Evolutionary conservation across 2,113 vertebrate species (phyloP).

Genomic region (Pseudonaja textilis): DNA sequence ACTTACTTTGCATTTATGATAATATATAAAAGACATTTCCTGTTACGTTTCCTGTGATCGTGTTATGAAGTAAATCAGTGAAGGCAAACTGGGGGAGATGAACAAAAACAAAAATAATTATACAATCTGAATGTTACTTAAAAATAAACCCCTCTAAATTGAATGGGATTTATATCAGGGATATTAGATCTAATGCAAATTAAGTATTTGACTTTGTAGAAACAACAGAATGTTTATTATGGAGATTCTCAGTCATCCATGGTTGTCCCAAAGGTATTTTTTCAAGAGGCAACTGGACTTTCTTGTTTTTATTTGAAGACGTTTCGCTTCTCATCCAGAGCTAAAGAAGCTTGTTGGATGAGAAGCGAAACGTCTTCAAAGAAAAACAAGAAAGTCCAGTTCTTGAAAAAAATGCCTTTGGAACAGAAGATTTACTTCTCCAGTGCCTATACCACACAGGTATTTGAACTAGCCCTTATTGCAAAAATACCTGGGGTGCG

Average conservation of each 20-base stretch:
- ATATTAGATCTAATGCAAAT: background rate
- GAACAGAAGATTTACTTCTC: background rate
- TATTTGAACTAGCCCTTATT: background rate
- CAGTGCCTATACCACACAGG: background rate
- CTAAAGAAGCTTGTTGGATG: no score
- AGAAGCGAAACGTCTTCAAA: no score
- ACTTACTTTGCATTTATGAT: background rate
- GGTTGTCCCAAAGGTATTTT: no score
- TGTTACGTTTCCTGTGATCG: no score
- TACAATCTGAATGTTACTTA: background rate
- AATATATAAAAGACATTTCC: background rate
- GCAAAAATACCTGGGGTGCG: background rate
- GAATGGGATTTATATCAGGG: background rate
- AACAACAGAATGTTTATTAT: background rate
- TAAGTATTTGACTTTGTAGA: background rate
- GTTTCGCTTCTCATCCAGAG: no score
- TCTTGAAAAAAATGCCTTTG: no score
- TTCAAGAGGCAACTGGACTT: no score
- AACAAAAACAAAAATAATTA: background rate
- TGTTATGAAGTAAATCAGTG: background rate
- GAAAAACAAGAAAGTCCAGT: no score
- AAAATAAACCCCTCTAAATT: background rate
- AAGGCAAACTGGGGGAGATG: background rate
- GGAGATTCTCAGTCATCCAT: no score
- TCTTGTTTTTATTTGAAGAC: no score